Evolutionary conservation across 2,888 invertebrate species (phyloP), one percentile per base, ranked within the genome.

Genomic region (Euspilapteryx auroguttella): DNA sequence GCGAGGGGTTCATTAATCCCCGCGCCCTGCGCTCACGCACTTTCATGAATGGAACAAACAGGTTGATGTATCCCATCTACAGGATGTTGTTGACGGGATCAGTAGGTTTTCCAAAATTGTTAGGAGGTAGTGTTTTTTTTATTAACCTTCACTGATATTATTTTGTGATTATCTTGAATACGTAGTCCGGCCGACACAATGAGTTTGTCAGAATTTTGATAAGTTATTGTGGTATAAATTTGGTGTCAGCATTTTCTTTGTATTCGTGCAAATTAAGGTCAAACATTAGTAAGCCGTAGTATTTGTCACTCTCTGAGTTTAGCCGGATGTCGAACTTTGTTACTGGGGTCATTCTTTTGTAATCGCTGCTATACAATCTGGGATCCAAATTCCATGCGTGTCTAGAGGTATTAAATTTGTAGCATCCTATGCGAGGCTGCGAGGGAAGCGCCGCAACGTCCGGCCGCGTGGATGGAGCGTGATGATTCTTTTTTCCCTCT

Each of bases 401-500:
- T n/a, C n/a, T n/a, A n/a, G n/a, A n/a, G n/a, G n/a, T n/a, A n/a
- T n/a, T n/a, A n/a, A n/a, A n/a, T n/a, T n/a, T 17, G 41, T 41
- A 55, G 45, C 73, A 59, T 42, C 68, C 71, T 69, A 51, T 38
- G 44, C 43, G 33, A 36, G 48, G 57, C 54, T 53, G 55, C 62
- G 69, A 65, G 71, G 73, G 73, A 73, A 75, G 73, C 71, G 71
- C 68, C 68, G 56, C 69, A 63, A 75, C 73, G 75, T 75, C 75
- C 75, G 75, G 75, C 71, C 71, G 65, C 68, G 65, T 71, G 73
- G 66, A 69, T 71, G 63, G 68, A 61, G 68, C 69, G 59, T 65
- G 66, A 59, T 71, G 62, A 29, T 56, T 55, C 63, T 66, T 73
- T 68, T 35, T 73, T 68, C 55, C 57, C 62, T 25, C 23, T 68